phyloP scores from a whole-genome alignment of 2,888 invertebrate genomes.

The Drosophila affinis region DNA sequence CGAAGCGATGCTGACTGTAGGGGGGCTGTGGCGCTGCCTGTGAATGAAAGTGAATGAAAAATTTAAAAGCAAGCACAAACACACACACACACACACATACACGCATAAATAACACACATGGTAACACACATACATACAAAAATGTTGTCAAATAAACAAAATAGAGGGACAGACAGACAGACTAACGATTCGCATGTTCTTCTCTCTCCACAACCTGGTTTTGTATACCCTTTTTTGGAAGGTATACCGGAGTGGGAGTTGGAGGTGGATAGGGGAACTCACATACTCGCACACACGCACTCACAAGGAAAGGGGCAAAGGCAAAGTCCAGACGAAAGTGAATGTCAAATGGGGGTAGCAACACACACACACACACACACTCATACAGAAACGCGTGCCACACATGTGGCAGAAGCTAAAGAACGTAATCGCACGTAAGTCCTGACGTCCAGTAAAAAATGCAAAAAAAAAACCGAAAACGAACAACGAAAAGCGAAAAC shows the following conservation, averaged over 20 bases:
- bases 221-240: no score
- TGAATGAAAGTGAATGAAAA: constrained; percentile 47
- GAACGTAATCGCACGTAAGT: constrained; percentile 73
- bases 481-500: constrained; percentile 48
- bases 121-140: constrained; percentile 36
- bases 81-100: constrained; percentile 21
- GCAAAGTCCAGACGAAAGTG: constrained; percentile 60
- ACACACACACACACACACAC: constrained; percentile 18
- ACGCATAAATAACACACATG: constrained; percentile 39
- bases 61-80: constrained; percentile 48
- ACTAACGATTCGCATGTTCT: constrained; percentile 54
- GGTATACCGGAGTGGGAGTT: constrained; percentile 21
- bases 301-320: constrained; percentile 28
- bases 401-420: constrained; percentile 46
- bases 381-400: constrained; percentile 14
- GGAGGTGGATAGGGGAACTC: constrained; percentile 51
- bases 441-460: constrained; percentile 70
- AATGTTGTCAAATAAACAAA: constrained; percentile 74
- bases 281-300: constrained; percentile 23
- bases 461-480: constrained; percentile 42
- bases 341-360: constrained; percentile 68
- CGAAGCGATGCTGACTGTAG: background rate
- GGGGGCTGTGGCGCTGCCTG: background rate
- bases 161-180: constrained; percentile 60
- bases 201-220: constrained; percentile 2